phyloP scores from a whole-genome alignment of 1,140 invertebrate genomes.

The Bombus sibiricus region DNA sequence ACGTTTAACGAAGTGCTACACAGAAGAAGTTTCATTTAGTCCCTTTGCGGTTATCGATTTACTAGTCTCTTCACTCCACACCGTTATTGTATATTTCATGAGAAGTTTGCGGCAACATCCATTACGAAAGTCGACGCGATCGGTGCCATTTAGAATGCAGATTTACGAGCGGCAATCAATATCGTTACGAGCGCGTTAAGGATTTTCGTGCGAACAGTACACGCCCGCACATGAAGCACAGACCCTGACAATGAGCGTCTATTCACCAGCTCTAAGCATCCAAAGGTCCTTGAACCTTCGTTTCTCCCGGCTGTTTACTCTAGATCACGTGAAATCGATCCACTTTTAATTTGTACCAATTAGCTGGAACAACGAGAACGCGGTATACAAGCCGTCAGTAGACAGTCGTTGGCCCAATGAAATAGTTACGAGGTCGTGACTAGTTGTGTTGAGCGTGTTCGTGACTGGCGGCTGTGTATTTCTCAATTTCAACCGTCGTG shows the following conservation, averaged over 20 bases:
- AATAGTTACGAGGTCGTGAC: slow-evolving; percentile 64
- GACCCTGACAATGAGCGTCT: slow-evolving; percentile 9
- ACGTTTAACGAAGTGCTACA: background rate
- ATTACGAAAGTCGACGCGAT: background rate
- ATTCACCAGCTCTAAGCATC: background rate
- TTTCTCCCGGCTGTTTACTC: background rate
- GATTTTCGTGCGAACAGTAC: background rate
- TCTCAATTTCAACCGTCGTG: slow-evolving; percentile 40
- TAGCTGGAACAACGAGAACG: slow-evolving; percentile 61
- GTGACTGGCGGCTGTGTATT: slow-evolving; percentile 36
- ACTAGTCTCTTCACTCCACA: background rate
- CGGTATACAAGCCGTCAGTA: slow-evolving; percentile 18
- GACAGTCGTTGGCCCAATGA: slow-evolving; percentile 4
- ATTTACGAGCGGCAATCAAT: slow-evolving; percentile 22
- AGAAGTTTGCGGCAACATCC: slow-evolving; percentile 17
- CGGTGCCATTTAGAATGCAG: background rate
- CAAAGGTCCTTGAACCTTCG: slow-evolving; percentile 50
- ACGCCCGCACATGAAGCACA: background rate
- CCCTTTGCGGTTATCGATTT: background rate
- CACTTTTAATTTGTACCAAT: slow-evolving; percentile 62
- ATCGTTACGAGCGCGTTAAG: background rate
- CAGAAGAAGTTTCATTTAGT: background rate
- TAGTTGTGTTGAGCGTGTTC: slow-evolving; percentile 17
- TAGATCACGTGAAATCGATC: slow-evolving; percentile 16
- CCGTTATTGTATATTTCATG: slow-evolving; percentile 6